Evolutionary conservation across 1,140 invertebrate genomes (phyloP), one percentile per base, ranked within the genome.

Genomic region (Carposina sasakii): DNA sequence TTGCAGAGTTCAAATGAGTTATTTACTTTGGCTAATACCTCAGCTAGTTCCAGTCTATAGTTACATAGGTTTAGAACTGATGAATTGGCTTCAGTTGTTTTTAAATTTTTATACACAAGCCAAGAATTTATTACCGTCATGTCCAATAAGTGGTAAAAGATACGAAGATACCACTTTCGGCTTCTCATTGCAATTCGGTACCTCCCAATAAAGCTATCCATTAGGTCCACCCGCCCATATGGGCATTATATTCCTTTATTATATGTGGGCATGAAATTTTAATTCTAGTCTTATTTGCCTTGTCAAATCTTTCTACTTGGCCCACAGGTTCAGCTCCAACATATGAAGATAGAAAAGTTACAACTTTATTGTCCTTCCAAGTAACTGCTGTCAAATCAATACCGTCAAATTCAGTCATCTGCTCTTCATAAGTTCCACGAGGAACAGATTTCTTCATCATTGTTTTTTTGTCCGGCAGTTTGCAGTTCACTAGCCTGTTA

Each of bases 101-200:
- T 33, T 33, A 63, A 52, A 60, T 44, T 33, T 34, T 30, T 24
- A 21, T 65, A 60, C 22, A 68, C 41, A 0, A 74, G 45, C 63
- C 70, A 71, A 1, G 65, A 19, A 50, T 71, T 73, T 12, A 55
- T 46, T 36, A 70, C 46, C 1, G 58, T 52, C 9, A 73, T 37
- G 24, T 71, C 61, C 24, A 71, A 48, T 17, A 65, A 43, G 17
- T 73, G 67, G 26, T 69, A 65, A 42, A 73, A 73, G 8, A 73
- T 19, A 4, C 59, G 43, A 10, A 60, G 43, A 15, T 57, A 45
- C 54, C 57, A 60, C 39, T 53, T 59, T 42, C 56, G 55, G 26
- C 57, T 56, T 42, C 52, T 3, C 17, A 40, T 31, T 31, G 40
- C 20, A 41, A 59, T 59, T 51, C 55, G 54, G 24, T 55, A 59